phyloP scores from a whole-genome alignment of 1,140 invertebrate species.

The Limonius californicus region DNA sequence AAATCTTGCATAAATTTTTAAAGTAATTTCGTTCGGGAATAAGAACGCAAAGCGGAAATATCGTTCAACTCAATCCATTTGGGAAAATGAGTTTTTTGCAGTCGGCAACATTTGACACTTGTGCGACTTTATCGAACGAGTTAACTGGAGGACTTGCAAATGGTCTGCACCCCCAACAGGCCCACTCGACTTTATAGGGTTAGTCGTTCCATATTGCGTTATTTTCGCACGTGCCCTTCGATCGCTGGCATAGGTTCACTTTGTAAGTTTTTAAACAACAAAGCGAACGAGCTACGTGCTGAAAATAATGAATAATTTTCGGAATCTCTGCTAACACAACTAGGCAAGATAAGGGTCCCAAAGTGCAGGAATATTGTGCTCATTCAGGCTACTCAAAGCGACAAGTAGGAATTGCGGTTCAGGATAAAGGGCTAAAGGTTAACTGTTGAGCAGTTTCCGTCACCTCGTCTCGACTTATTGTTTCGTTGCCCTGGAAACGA shows the following conservation, averaged over 20 bases:
- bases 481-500: conserved; percentile 19
- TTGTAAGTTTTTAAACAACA: conserved; percentile 1
- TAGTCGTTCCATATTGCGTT: conserved; percentile 6
- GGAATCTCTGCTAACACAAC: conserved; percentile 4
- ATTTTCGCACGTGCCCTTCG: conserved; percentile 2
- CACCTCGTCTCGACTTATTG: conserved; percentile 21
- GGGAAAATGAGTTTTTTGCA: conserved; percentile 20
- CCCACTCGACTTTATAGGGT: background rate
- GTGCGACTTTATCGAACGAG: conserved; percentile 16
- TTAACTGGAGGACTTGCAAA: conserved; percentile 19
- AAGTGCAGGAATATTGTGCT: conserved; percentile 7
- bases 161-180: conserved; percentile 1
- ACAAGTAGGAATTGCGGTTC: conserved; percentile 14
- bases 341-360: conserved; percentile 3
- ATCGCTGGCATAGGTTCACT: background rate
- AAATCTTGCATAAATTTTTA: background rate
- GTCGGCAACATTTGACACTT: conserved; percentile 17
- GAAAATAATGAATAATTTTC: conserved; percentile 5
- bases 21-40: background rate
- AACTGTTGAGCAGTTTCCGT: conserved; percentile 22
- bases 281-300: background rate
- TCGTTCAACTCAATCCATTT: conserved; percentile 18
- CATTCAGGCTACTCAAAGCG: conserved; percentile 7
- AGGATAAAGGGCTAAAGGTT: conserved; percentile 19
- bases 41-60: background rate